phyloP scores from a whole-genome alignment of 2,797 vertebrate genomes.

The Micromesistius poutassou region DNA sequence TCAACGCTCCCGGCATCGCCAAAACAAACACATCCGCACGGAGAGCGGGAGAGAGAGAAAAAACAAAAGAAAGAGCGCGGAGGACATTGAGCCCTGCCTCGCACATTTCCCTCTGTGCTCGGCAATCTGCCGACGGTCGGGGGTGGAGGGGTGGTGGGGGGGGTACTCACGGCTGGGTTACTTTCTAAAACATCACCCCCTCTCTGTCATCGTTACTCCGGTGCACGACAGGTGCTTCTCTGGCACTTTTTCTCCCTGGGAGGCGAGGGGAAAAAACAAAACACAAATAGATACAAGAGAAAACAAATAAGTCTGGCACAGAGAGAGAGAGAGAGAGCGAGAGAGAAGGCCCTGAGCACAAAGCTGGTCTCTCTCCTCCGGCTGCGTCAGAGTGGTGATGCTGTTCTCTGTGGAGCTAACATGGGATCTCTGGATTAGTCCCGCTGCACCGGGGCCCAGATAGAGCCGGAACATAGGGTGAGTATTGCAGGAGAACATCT shows the following conservation, averaged over 20 bases:
- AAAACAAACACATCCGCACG: conserved; percentile 33
- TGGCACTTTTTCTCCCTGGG: not conserved
- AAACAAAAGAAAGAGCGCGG: conserved; percentile 10
- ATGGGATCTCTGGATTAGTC: conserved; percentile 63
- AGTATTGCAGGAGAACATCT: conserved; percentile 46
- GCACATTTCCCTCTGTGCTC: not conserved
- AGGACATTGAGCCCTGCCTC: conserved; percentile 17
- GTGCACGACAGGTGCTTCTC: not conserved
- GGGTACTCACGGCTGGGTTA: not conserved
- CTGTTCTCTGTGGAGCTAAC: conserved; percentile 58
- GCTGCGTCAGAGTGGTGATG: conserved; percentile 62
- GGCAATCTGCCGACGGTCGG: not conserved
- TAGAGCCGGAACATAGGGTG: conserved; percentile 72
- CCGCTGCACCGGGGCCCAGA: conserved; percentile 63
- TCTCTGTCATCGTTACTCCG: not conserved
- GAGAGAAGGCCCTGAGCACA: conserved; percentile 29
- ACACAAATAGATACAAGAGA: not conserved
- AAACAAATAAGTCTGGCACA: not conserved
- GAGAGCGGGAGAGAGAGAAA: conserved; percentile 15
- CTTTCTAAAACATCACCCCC: not conserved
- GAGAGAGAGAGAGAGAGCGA: not conserved
- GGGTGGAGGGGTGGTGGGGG: not conserved
- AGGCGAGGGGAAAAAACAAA: not conserved
- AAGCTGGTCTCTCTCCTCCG: conserved; percentile 37
- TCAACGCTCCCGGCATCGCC: conserved; percentile 36